Base-by-base conservation (phyloP, 2,888 invertebrate species). In the Imbricaverruca yamaguchii region DNA sequence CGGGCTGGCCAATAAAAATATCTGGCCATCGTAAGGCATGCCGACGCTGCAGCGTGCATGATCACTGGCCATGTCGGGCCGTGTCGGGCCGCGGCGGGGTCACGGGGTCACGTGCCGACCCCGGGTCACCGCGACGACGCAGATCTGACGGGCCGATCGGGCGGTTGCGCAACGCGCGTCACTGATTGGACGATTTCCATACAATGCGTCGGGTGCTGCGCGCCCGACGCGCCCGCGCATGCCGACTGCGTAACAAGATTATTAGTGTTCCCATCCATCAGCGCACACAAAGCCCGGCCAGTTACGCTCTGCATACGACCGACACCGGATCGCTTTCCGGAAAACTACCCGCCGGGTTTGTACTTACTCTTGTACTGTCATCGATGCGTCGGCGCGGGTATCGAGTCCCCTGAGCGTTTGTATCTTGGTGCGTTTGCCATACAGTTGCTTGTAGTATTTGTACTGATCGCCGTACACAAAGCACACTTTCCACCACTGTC, bases 401-500 rank as follows among this genome's bases (percentile, higher is more conserved):
- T 81, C 61, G 25, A 77, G 56, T 53, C 78, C 74, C 23, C 82
- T 77, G 67, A 83, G 82, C 15, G 84, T 84, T 80, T 81, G 80
- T 1, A 84, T 82, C 74, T 84, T 85, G 56, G 85, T 85, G 80
- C 85, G 85, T 78, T 85, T 88, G 83, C 92, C 93, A 87, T 94
- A 94, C 83, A 94, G 89, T 86, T 94, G 93, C 85, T 93, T 89
- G 89, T 94, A 94, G 89, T 93, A 93, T 86, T 94, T 94, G 86
- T 93, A 93, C 86, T 93, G 93, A 87, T 93, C 93, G 80, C 94
- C 94, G 86, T 94, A 92, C 90, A 94, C 92, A 92, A 93, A 94
- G 86, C 94, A 94, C 83, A 94, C 94, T 88, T 93, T 93, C 94
- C 94, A 94, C 94, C 94, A 94, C 89, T 94, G 93, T 23, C 83